Base-by-base conservation (phyloP, 2,113 vertebrate species). In the Tiliqua scincoides region DNA sequence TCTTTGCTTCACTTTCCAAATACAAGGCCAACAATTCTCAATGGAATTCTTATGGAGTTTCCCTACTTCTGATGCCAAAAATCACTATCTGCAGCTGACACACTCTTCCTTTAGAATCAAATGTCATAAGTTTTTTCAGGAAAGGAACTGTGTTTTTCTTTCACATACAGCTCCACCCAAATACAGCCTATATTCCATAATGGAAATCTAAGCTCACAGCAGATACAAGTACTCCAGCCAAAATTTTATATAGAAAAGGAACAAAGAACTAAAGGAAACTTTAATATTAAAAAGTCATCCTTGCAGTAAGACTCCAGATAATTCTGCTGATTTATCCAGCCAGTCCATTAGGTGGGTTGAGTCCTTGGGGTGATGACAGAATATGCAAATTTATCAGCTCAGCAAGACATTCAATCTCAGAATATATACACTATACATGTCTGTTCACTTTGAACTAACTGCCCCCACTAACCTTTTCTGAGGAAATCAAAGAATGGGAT, bases 291-390 rank as follows among this genome's bases (percentile, higher is more conserved):
- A n/a, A n/a, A n/a, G 43, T 12, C 23, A 73, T 2, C 23, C 77
- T 35, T 78, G 27, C 21, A 21, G 9, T 15, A 23, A 54, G 18
- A 70, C 25, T 70, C 52, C 32, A 59, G 23, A 32, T 57, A n/a
- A 77, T 57, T 25, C 73, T 59, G 21, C 61, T 27, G 37, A 48
- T 52, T 80, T 71, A 71, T 48, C 57, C 61, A 65, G 43, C 23
- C 15, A 20, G 37, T 0, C 0, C 12, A 11, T 35, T 81, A 86
- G 83, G 2, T 4, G 17, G 0, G 0, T 48, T 8, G 59, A 0
- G 32, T 63, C 21, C 10, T 10, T 77, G 40, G 32, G n/a, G 15
- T 30, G 40, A 2, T 65, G 84, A 73, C 20, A 15, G 2, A 0
- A 0, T 2, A 74, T 83, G 70, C 15, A 5, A 4, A 43, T 12